A percentile compares a stretch with the other conserved stretches of the same genome.
phyloP scores from a whole-genome alignment of 2,797 vertebrate genomes.

The Rachycentron canadum region DNA sequence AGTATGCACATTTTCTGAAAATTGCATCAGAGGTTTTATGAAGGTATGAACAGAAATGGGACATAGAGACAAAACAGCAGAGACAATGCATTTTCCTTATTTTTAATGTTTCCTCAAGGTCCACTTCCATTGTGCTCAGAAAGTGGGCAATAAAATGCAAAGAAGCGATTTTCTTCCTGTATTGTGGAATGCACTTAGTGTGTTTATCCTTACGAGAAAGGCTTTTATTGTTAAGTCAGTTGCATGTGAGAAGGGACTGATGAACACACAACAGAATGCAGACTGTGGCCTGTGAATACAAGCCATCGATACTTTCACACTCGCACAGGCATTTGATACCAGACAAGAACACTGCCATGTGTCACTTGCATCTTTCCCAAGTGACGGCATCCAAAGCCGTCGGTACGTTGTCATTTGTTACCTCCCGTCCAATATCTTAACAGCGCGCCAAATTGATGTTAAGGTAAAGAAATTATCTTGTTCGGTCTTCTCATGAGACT shows the following conservation, averaged over 20 bases:
- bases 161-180: conserved; percentile 16
- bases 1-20: background rate
- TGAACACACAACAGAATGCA: conserved; percentile 33
- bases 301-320: conserved; percentile 49
- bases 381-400: conserved; percentile 28
- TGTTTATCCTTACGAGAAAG: conserved; percentile 5
- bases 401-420: conserved; percentile 33
- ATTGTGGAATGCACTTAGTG: background rate
- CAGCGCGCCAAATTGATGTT: conserved; percentile 57
- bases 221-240: conserved; percentile 37
- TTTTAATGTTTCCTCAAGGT: conserved; percentile 37
- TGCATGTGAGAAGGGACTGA: conserved; percentile 36
- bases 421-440: conserved; percentile 34
- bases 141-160: conserved; percentile 29
- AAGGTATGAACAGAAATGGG: background rate
- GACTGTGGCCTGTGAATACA: conserved; percentile 5
- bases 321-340: conserved; percentile 42
- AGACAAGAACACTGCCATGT: conserved; percentile 49
- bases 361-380: conserved; percentile 36
- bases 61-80: conserved; percentile 4
- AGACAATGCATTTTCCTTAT: conserved; percentile 5
- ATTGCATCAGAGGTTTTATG: conserved; percentile 8
- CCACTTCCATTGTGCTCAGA: conserved; percentile 11
- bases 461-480: conserved; percentile 70
- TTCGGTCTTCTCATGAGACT: conserved; percentile 58